Evolutionary conservation across 2,797 vertebrate species (phyloP).

Genomic region (Eulemur rubriventer): DNA sequence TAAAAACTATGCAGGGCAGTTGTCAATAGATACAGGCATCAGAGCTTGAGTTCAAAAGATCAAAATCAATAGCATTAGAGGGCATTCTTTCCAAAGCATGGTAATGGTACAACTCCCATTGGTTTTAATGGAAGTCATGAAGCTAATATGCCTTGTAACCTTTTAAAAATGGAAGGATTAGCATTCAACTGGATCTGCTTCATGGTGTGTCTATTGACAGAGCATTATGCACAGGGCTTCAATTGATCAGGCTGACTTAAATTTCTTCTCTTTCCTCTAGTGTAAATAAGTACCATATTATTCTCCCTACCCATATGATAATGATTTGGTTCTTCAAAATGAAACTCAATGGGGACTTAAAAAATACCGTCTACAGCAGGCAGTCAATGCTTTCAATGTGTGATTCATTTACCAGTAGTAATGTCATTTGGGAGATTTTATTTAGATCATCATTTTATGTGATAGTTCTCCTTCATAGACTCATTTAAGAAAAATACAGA

Average conservation of each 20-base stretch:
- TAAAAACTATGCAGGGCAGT: constrained; percentile 30
- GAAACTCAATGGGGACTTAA: background rate
- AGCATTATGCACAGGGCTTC: constrained; percentile 36
- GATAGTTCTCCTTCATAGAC: background rate
- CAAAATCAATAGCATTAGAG: constrained; percentile 69
- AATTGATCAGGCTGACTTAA: constrained; percentile 53
- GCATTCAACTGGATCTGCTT: constrained; percentile 39
- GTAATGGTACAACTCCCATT: constrained; percentile 47
- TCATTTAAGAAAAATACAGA: constrained; percentile 27
- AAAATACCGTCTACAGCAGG: constrained; percentile 13
- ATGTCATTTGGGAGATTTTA: constrained; percentile 3
- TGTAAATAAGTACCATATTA: constrained; percentile 38
- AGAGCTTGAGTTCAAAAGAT: constrained; percentile 65
- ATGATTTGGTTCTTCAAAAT: constrained; percentile 23
- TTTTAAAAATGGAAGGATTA: constrained; percentile 71
- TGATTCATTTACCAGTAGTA: background rate
- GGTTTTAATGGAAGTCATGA: constrained; percentile 62
- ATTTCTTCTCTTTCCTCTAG: constrained; percentile 43
- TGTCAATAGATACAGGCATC: constrained; percentile 49
- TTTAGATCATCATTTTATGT: constrained; percentile 40
- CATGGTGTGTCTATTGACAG: constrained; percentile 55
- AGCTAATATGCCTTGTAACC: constrained; percentile 57
- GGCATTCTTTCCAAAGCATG: constrained; percentile 52
- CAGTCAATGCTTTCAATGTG: background rate
- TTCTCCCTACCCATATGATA: constrained; percentile 29